Conservation (phyloP, 2,113 vertebrate species). For the Zeus faber region DNA sequence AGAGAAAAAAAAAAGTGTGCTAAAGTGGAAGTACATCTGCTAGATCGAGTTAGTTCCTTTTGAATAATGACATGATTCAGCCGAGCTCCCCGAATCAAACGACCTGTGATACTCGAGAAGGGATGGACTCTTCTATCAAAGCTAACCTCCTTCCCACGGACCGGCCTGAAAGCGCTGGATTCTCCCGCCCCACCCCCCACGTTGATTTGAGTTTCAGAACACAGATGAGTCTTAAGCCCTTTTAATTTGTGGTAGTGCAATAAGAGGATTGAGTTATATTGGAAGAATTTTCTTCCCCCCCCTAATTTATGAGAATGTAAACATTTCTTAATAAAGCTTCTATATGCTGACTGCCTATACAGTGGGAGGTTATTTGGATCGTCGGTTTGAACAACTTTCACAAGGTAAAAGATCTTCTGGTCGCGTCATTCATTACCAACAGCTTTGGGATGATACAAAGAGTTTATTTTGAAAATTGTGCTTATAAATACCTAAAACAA, state of each 20-base stretch:
- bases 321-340: conserved; percentile 80
- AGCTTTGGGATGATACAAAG: conserved; percentile 57
- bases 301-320: conserved; percentile 76
- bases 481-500: conserved; percentile 63
- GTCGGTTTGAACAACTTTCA: too few relatives aligned
- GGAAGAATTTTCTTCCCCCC: conserved; percentile 52
- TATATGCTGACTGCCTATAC: conserved; percentile 50
- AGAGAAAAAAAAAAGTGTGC: background rate
- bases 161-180: too few relatives aligned
- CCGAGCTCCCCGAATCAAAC: background rate
- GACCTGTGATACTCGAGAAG: background rate
- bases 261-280: conserved; percentile 52
- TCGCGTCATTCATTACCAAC: too few relatives aligned
- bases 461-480: conserved; percentile 70
- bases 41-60: background rate
- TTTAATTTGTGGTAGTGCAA: conserved; percentile 68
- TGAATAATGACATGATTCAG: too few relatives aligned
- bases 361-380: background rate
- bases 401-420: too few relatives aligned
- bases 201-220: conserved; percentile 18
- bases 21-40: background rate
- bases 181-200: too few relatives aligned
- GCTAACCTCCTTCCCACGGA: background rate
- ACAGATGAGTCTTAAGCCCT: conserved; percentile 33
- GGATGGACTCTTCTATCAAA: background rate